These are phyloP conservation scores for Decapterus maruadsi DNA, from an alignment of 2,797 vertebrate species.

Conservation along the genomic window DNA sequence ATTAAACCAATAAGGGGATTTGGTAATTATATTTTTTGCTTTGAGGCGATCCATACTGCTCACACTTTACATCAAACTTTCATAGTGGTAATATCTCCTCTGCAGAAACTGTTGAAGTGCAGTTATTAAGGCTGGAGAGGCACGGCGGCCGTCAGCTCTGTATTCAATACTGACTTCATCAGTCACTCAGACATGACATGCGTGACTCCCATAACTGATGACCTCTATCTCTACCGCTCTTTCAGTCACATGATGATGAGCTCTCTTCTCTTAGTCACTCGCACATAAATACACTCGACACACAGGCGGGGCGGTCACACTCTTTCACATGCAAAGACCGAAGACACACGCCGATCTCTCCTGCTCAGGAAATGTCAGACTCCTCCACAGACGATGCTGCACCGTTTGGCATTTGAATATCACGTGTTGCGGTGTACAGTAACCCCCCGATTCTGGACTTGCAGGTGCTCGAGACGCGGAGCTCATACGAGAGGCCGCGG, in stretches of 20 bases:
- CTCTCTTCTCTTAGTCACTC: conserved; percentile 22
- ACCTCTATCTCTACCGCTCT: conserved; percentile 30
- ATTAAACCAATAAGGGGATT: neutral
- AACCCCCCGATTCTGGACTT: conserved; percentile 1
- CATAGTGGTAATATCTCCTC: conserved; percentile 15
- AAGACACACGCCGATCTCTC: neutral
- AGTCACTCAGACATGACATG: conserved; percentile 18
- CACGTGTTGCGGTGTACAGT: conserved; percentile 9
- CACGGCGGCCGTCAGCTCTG: neutral
- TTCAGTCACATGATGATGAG: conserved; percentile 37
- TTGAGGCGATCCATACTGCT: conserved; percentile 2
- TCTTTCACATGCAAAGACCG: conserved; percentile 2
- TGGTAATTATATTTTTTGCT: neutral
- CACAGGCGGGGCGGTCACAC: neutral
- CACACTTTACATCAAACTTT: conserved; percentile 21
- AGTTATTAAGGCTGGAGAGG: neutral
- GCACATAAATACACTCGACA: neutral
- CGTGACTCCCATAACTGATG: conserved; percentile 39
- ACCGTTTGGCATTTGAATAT: conserved; percentile 55
- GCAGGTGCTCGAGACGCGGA: conserved; percentile 42
- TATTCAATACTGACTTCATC: neutral
- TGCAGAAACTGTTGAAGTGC: neutral
- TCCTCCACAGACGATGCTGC: conserved; percentile 31
- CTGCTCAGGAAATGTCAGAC: conserved; percentile 66
- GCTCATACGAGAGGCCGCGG: neutral